Base-by-base conservation (phyloP, 2,888 invertebrate genomes). In the Masnerella sp. region DNA sequence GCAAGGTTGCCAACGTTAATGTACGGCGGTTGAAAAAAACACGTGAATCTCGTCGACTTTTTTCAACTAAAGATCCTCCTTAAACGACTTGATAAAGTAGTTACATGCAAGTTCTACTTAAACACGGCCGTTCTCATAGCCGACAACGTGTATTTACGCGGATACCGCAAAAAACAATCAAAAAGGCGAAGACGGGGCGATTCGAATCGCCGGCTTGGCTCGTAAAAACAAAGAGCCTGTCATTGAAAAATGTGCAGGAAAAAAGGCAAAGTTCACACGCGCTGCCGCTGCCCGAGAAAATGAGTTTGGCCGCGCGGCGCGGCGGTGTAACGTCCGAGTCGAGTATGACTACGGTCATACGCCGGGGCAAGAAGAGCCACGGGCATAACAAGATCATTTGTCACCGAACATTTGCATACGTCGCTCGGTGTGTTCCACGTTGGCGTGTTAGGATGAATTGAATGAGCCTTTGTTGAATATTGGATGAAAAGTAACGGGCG, bases 371-470 rank as follows among this genome's bases (percentile, higher is more conserved):
- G 78, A 80, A 74, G 77, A 80, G 76, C 80, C 79, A 78, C 78
- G 79, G 78, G 82, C 83, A 84, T 84, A 85, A 84, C 85, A 85
- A 84, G 84, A 85, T 85, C 85, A 85, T 86, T 85, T 86, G 84
- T 85, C 84, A 85, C 81, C 78, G 78, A 74, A 76, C 81, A 84
- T 86, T 85, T 85, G 82, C 84, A 85, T 85, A 83, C 78, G 84
- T 82, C 83, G 79, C 78, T 75, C 78, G 76, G 77, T 79, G 78
- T 78, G 79, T 77, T 79, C 77, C 79, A 74, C 61, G 75, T 59
- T 74, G 76, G 78, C 71, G 77, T 78, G 81, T 78, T 80, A 84
- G 80, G 78, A 83, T 82, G 80, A 83, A 85, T 83, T 80, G 80
- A 83, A 84, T 79, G 81, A 81, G 80, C 78, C 81, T 82, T 81